Conservation (phyloP, 2,888 invertebrate genomes). For the Pollenia amentaria region DNA sequence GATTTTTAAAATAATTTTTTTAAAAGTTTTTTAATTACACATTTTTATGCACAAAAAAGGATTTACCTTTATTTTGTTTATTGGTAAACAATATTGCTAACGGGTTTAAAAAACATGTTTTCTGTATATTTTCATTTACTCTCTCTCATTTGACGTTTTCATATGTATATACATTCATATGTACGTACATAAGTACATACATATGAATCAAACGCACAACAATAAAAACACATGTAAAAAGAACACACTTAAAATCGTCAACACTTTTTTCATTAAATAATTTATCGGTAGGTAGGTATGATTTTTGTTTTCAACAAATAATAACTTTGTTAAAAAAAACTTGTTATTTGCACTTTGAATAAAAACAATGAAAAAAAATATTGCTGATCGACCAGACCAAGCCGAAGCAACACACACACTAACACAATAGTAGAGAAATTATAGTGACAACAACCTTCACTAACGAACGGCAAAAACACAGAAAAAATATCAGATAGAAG, state of each 20-base stretch:
- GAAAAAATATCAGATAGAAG: constrained; percentile 24
- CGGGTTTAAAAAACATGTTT: too few relatives aligned
- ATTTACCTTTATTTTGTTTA: too few relatives aligned
- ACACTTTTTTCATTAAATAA: background rate
- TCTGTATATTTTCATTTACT: too few relatives aligned
- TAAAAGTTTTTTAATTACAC: too few relatives aligned
- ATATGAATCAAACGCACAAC: background rate
- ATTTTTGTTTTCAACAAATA: background rate
- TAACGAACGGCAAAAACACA: constrained; percentile 15
- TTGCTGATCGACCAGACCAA: constrained; percentile 4
- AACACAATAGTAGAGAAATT: constrained; percentile 45
- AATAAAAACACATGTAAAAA: too few relatives aligned
- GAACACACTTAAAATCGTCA: background rate
- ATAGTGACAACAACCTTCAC: constrained; percentile 59
- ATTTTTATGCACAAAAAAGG: too few relatives aligned
- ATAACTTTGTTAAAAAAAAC: background rate
- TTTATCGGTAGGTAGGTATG: background rate
- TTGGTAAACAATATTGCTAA: too few relatives aligned
- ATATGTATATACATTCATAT: too few relatives aligned
- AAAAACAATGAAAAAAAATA: constrained; percentile 11
- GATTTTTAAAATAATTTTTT: too few relatives aligned
- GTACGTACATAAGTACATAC: background rate
- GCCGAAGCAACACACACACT: background rate
- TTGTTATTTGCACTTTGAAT: constrained; percentile 24
- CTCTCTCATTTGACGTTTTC: too few relatives aligned